Percentiles rank a stretch among this genome's conserved stretches.
phyloP scores from a whole-genome alignment of 2,888 invertebrate genomes.

The Agapetus fuscipes region DNA sequence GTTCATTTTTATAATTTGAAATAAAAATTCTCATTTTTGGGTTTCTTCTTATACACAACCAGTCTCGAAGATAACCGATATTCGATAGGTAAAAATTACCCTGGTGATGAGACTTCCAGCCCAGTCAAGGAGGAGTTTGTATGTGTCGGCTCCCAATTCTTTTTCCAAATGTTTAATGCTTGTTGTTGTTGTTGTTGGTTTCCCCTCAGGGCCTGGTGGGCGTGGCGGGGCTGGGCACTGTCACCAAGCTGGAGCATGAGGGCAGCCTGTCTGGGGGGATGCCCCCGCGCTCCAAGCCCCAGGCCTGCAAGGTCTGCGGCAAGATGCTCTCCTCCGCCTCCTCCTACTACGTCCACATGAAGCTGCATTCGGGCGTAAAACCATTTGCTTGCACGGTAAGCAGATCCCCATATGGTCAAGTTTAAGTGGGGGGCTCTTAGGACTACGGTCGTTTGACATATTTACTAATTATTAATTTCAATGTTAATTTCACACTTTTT shows the following conservation, averaged over 20 bases:
- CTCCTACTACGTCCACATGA: slow-evolving; percentile 76
- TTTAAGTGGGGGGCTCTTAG: no score
- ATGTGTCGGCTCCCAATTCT: slow-evolving; percentile 11
- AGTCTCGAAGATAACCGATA: no score
- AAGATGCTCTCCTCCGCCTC: slow-evolving; percentile 68
- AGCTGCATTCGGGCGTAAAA: slow-evolving; percentile 70
- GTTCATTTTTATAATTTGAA: no score
- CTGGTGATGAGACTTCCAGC: no score
- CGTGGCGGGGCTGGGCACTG: slow-evolving; percentile 35
- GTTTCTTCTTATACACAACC: no score
- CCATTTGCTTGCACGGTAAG: slow-evolving; percentile 66
- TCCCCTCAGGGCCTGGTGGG: slow-evolving; percentile 34
- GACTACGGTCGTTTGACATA: no score
- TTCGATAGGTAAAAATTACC: no score
- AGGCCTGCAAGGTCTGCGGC: slow-evolving; percentile 69
- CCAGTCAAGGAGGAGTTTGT: slow-evolving; percentile 2
- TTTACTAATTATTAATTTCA: no score
- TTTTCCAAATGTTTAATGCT: slow-evolving; percentile 15
- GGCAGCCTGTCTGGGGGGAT: slow-evolving; percentile 30
- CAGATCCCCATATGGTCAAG: no score
- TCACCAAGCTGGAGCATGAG: slow-evolving; percentile 45
- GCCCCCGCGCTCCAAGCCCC: slow-evolving; percentile 54
- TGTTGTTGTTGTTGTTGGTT: background rate
- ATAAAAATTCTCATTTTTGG: no score
- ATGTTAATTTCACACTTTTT: no score